Percentiles rank a stretch among this genome's conserved stretches.
Conservation (phyloP, 2,888 invertebrate species). For the Beris chalybata region DNA sequence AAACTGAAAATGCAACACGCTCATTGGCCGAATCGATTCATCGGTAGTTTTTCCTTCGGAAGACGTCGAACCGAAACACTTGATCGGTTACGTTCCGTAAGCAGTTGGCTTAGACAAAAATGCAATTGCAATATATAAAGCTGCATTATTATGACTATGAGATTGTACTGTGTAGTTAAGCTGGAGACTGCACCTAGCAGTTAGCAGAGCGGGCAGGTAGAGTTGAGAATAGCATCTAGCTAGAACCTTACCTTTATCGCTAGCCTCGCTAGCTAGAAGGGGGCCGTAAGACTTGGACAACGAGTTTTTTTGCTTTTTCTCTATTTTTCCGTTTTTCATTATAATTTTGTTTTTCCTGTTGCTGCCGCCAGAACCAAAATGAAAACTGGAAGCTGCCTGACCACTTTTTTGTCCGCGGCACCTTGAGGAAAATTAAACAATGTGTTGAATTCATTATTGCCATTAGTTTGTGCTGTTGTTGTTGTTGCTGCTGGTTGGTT, state of each 20-base stretch:
- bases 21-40: slow-evolving; percentile 33
- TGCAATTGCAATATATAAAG: not conserved
- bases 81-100: slow-evolving; percentile 11
- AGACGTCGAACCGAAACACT: slow-evolving; percentile 27
- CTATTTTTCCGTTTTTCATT: slow-evolving; percentile 28
- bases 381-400: slow-evolving; percentile 46
- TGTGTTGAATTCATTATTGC: slow-evolving; percentile 39
- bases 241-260: not conserved
- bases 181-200: not conserved
- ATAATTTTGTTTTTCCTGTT: slow-evolving; percentile 31
- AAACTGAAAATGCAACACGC: slow-evolving; percentile 32
- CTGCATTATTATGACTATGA: not conserved
- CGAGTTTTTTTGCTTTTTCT: slow-evolving; percentile 34
- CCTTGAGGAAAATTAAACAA: slow-evolving; percentile 40
- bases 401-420: slow-evolving; percentile 42
- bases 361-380: slow-evolving; percentile 37
- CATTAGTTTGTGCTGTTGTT: slow-evolving; percentile 30
- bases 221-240: not conserved
- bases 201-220: not conserved
- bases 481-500: slow-evolving; percentile 7
- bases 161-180: not conserved
- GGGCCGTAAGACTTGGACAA: slow-evolving; percentile 25
- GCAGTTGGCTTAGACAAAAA: not conserved
- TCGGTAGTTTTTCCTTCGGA: slow-evolving; percentile 32
- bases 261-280: not conserved